Percentiles rank a stretch among this genome's conserved stretches.
phyloP scores from a whole-genome alignment of 92 coral and sea anemone genomes.

The Virgularia gustaviana region DNA sequence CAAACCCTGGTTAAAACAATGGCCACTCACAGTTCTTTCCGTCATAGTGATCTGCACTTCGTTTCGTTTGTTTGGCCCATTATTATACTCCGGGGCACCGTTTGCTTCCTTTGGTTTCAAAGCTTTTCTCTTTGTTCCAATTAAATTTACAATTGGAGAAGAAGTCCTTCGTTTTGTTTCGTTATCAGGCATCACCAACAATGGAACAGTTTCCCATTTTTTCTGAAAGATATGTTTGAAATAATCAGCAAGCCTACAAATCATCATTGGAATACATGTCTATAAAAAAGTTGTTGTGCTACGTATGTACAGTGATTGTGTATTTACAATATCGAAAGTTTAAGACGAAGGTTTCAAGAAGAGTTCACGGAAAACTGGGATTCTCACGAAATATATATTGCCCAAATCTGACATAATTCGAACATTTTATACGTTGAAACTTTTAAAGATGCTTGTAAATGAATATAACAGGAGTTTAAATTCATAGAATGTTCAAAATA shows the following conservation, averaged over 20 bases:
- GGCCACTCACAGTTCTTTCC: slow-evolving; percentile 26
- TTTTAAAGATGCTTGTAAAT: too few species aligned
- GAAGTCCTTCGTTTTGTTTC: slow-evolving; percentile 59
- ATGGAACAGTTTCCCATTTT: slow-evolving; percentile 34
- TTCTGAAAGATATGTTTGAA: not conserved
- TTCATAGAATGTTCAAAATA: too few species aligned
- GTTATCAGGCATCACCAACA: slow-evolving; percentile 27
- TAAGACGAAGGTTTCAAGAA: not conserved
- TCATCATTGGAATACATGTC: not conserved
- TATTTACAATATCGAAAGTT: not conserved
- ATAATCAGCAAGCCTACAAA: not conserved
- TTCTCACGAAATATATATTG: too few species aligned
- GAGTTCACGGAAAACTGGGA: too few species aligned
- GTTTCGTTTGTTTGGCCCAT: not conserved
- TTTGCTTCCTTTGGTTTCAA: slow-evolving; percentile 11
- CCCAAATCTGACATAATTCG: too few species aligned
- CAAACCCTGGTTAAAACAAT: not conserved
- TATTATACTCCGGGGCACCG: not conserved
- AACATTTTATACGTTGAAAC: too few species aligned
- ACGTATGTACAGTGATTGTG: too few species aligned
- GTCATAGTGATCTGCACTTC: slow-evolving; percentile 14
- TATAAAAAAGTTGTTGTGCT: not conserved
- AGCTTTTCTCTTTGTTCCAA: slow-evolving; percentile 23
- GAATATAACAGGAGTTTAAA: too few species aligned
- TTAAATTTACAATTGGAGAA: slow-evolving; percentile 63